Percentiles rank a stretch among this genome's conserved stretches.
phyloP scores from a whole-genome alignment of 2,113 vertebrate genomes.

The Clarias magur region DNA sequence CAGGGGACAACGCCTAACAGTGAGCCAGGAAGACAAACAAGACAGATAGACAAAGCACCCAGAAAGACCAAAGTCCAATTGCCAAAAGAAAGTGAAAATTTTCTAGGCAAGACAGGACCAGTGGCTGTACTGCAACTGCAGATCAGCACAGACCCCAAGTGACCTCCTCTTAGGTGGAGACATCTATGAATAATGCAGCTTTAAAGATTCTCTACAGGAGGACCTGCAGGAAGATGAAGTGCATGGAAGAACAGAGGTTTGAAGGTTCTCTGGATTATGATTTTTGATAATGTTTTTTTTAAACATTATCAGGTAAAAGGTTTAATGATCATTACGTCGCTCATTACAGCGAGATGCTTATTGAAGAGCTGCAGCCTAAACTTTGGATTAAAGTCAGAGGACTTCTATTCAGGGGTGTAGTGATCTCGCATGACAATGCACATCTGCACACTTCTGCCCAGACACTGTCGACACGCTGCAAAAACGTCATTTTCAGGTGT shows the following conservation, averaged over 20 bases:
- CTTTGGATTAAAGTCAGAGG: no score
- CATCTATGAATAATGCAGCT: neutral
- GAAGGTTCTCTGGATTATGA: neutral
- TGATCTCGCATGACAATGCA: no score
- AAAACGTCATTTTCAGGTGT: no score
- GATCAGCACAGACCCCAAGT: neutral
- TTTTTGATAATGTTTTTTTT: no score
- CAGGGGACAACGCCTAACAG: neutral
- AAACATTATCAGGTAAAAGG: no score
- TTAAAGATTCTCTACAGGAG: neutral
- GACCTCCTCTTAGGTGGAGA: neutral
- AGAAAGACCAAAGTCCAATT: neutral
- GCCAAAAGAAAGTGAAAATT: neutral
- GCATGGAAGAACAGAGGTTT: neutral
- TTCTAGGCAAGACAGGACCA: neutral
- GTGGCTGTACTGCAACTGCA: neutral
- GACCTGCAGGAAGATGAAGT: neutral
- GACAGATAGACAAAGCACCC: neutral
- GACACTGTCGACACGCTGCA: no score
- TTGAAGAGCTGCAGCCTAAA: no score
- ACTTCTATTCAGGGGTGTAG: no score
- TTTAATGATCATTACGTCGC: no score
- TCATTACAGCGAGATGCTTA: no score
- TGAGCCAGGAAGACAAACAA: neutral
- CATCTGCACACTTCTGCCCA: no score